These are phyloP conservation scores for Recurvirostra avosetta DNA, from an alignment of 2,113 vertebrate genomes.

Conservation along the genomic window DNA sequence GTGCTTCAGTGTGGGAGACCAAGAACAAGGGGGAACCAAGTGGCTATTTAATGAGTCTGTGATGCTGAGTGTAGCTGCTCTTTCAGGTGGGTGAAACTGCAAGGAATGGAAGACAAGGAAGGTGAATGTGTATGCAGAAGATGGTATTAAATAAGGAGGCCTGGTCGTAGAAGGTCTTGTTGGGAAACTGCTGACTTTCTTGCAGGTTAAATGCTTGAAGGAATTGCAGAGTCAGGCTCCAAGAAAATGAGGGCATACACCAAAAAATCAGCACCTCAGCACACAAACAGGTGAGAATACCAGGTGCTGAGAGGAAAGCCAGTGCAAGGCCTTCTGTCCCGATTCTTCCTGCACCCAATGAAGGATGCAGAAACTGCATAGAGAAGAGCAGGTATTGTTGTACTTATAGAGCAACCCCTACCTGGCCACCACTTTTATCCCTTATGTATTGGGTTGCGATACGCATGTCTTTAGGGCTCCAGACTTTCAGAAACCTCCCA, in stretches of 20 bases:
- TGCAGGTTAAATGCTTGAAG: neutral
- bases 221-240: conserved; percentile 25
- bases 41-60: neutral
- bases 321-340: neutral
- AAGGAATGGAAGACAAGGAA: neutral
- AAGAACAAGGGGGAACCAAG: neutral
- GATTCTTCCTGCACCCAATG: rapidly evolving
- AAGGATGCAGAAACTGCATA: neutral
- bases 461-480: neutral
- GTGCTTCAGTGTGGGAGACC: neutral
- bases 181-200: conserved; percentile 45
- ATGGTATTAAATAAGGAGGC: neutral
- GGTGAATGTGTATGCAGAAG: neutral
- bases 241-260: neutral
- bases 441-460: neutral
- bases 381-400: neutral
- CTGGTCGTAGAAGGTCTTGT: conserved; percentile 1
- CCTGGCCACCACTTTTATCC: neutral
- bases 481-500: neutral
- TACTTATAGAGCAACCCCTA: neutral
- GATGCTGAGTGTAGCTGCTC: neutral
- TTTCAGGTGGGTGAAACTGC: neutral
- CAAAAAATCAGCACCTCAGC: neutral
- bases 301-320: neutral
- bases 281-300: neutral